These are phyloP conservation scores for Aricia artaxerxes DNA, from an alignment of 2,888 invertebrate genomes.

Conservation along the genomic window DNA sequence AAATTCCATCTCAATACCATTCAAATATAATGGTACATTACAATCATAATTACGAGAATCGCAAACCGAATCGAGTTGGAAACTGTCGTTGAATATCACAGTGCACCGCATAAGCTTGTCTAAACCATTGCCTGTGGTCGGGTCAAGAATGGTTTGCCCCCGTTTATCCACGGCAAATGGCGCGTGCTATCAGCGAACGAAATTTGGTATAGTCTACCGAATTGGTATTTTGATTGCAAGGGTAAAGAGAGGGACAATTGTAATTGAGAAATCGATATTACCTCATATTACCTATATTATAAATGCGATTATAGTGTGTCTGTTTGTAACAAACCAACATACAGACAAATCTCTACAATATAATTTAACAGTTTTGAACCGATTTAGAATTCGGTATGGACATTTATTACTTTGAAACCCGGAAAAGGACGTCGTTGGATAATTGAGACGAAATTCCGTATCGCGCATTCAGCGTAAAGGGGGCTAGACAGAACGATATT, in stretches of 20 bases:
- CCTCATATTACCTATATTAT: too few species aligned
- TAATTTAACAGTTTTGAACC: too few species aligned
- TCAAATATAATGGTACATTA: neutral
- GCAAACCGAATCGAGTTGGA: conserved; percentile 43
- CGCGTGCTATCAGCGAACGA: conserved; percentile 34
- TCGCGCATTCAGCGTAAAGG: too few species aligned
- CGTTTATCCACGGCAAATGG: conserved; percentile 43
- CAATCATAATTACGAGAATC: conserved; percentile 2
- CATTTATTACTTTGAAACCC: too few species aligned
- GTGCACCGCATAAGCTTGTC: conserved; percentile 46
- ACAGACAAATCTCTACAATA: too few species aligned
- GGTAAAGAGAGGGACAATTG: neutral
- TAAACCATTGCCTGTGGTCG: conserved; percentile 50
- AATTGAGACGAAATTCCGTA: too few species aligned
- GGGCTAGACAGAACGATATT: too few species aligned
- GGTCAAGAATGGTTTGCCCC: conserved; percentile 50
- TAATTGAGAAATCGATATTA: too few species aligned
- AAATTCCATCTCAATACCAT: neutral
- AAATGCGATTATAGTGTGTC: too few species aligned
- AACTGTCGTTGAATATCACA: conserved; percentile 36
- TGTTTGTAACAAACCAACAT: too few species aligned
- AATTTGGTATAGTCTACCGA: neutral
- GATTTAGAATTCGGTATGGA: too few species aligned
- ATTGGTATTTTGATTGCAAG: neutral
- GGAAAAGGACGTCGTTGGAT: too few species aligned